These are phyloP conservation scores for Scaptomyza flava DNA, from an alignment of 2,888 invertebrate species.

Conservation along the genomic window DNA sequence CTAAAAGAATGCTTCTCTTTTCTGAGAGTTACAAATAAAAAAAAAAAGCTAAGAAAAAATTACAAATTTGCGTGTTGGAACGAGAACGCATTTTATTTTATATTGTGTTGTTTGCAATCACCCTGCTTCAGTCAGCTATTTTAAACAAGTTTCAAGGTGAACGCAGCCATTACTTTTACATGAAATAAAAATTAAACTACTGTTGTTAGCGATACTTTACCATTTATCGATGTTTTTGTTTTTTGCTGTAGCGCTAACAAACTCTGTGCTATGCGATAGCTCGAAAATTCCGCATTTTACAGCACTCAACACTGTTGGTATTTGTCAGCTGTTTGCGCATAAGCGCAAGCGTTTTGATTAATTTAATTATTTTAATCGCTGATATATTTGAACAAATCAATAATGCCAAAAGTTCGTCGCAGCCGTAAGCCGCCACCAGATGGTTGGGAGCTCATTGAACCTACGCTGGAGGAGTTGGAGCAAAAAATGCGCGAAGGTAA, in stretches of 20 bases:
- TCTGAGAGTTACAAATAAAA: no score
- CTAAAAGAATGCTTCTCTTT: no score
- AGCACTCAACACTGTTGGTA: constrained; percentile 9
- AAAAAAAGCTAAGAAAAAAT: no score
- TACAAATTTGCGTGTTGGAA: no score
- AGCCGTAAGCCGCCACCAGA: constrained; percentile 98
- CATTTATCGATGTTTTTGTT: constrained; percentile 23
- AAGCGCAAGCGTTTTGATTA: background rate
- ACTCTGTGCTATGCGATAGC: background rate
- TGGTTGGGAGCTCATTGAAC: constrained; percentile 99
- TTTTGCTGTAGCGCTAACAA: constrained; percentile 3
- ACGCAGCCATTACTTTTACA: no score
- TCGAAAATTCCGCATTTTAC: constrained; percentile 1
- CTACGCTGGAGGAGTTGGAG: constrained; percentile 98
- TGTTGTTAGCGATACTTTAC: constrained; percentile 30
- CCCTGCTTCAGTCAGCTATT: no score
- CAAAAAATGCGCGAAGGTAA: constrained; percentile 97
- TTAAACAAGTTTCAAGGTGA: no score
- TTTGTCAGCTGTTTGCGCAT: constrained; percentile 40
- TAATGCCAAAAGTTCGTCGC: constrained; percentile 95
- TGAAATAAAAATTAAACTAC: constrained; percentile 16
- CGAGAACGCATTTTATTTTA: no score
- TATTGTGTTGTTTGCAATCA: no score
- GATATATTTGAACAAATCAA: constrained; percentile 12
- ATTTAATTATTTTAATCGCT: background rate